Base-by-base conservation (phyloP, 2,888 invertebrate genomes). In the Thysanoteuthis rhombus region DNA sequence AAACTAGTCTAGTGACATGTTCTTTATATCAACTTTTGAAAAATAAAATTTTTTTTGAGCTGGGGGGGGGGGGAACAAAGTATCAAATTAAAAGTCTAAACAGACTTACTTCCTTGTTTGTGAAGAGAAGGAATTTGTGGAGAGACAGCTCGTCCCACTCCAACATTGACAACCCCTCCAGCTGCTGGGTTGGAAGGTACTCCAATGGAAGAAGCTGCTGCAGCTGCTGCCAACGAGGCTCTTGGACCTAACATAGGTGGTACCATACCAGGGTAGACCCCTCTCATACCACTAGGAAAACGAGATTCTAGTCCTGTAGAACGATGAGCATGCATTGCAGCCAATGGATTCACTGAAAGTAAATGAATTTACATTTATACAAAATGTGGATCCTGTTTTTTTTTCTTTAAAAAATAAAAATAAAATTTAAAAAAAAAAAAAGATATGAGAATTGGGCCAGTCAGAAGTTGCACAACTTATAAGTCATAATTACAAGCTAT, bases 241-340 rank as follows among this genome's bases (percentile, higher is more conserved):
- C 95, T 92, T 16, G 95, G 95, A 58, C 94, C 94, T 92, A 95
- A 93, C 93, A 94, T 94, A 16, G 94, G 95, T 19, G 94, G 52
- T 32, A 95, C 94, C 38, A 95, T 92, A 36, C 94, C 94, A 40
- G 95, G 94, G 89, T 94, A 95, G 25, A 95, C 94, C 0, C 95
- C 95, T 90, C 95, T 94, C n/a, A 95, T 94, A 19, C 95, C 95
- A 45, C 91, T n/a, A 93, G 95, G 95, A 3, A 96, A 94, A 16
- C 96, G 94, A 4, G 96, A 95, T 93, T 96, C 96, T 52, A 96
- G 93, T 94, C 95, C 95, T 91, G 91, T 32, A 32, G 92, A 92
- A 16, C 96, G 94, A 94, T 95, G 95, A 45, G 95, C 94, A 93
- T 94, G 94, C 32, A 95, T 58, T 25, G 94, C 94, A 25, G 94